A percentile compares a stretch with the other conserved stretches of the same genome.
phyloP scores from a whole-genome alignment of 2,113 vertebrate species.

The Helogale parvula region DNA sequence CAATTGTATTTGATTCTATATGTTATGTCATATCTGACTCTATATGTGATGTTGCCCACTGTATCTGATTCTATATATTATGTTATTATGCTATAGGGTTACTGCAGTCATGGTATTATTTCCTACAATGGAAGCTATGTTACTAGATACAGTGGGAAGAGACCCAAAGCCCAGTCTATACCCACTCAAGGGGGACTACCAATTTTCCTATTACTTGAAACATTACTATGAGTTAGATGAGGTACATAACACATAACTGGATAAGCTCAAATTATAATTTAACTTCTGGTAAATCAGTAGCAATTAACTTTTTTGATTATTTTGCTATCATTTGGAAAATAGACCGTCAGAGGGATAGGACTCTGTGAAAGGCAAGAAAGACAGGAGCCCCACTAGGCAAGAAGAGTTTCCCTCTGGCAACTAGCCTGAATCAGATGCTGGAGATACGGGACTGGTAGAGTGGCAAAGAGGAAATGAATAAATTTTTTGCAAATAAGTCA shows the following conservation, averaged over 20 bases:
- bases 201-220: background rate
- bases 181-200: background rate
- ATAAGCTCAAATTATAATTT: background rate
- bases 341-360: rapidly evolving
- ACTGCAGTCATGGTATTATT: background rate
- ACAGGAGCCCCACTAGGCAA: background rate
- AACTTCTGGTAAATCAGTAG: background rate
- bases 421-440: background rate
- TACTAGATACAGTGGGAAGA: background rate
- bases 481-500: background rate
- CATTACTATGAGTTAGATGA: background rate
- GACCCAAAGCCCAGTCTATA: too few species aligned
- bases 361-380: background rate
- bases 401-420: background rate
- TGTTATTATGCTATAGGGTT: background rate
- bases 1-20: background rate
- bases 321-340: background rate
- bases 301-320: background rate
- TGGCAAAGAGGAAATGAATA: background rate
- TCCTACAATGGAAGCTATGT: background rate
- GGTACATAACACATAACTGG: background rate
- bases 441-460: rapidly evolving
- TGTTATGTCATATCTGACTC: background rate
- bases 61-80: background rate
- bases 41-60: background rate